Evolutionary conservation across 2,113 vertebrate genomes (phyloP), one percentile per base, ranked within the genome.

Genomic region (human (Homo sapiens)): DNA sequence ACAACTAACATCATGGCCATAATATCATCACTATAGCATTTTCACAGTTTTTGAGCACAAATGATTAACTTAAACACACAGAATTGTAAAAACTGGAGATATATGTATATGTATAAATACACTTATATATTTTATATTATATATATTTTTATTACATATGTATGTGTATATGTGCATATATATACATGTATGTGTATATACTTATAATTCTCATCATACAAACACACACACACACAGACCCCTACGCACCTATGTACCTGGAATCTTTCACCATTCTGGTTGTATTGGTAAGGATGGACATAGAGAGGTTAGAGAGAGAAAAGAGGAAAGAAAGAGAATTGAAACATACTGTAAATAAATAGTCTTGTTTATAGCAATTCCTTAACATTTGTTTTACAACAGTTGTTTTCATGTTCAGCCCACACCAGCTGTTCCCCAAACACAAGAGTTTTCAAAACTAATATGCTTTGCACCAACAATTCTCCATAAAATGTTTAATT

Each of bases 311-410:
- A 97, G 27, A 90, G 4, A 92, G 9, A 64, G 40, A 83, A 81
- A 27, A 75, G 10, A 70, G 55, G 23, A 72, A 89, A 85, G 72
- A 90, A 86, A 96, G 40, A 96, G 84, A 95, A 94, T 22, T 79
- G 87, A 97, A 89, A 78, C 68, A 93, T 93, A 73, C 90, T 94
- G 52, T 96, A 97, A 96, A 97, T 96, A 97, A 97, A 91, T 93
- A 96, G 73, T 57, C 68, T 97, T 98, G 96, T 98, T 98, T 98
- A 97, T 20, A 96, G 96, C 97, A 97, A 96, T 97, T 97, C 93
- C 82, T 95, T 96, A 98, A 90, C 90, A 96, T 97, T 98, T 98
- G 98, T 98, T 98, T 98, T 93, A 91, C 80, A 98, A 98, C 97
- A 98, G 96, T 97, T 98, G 96, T 97, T 98, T 97, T 88, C 85